A percentile compares a stretch with the other conserved stretches of the same genome.
Evolutionary conservation across 2,113 vertebrate genomes (phyloP).

Genomic region (Sardina pilchardus): DNA sequence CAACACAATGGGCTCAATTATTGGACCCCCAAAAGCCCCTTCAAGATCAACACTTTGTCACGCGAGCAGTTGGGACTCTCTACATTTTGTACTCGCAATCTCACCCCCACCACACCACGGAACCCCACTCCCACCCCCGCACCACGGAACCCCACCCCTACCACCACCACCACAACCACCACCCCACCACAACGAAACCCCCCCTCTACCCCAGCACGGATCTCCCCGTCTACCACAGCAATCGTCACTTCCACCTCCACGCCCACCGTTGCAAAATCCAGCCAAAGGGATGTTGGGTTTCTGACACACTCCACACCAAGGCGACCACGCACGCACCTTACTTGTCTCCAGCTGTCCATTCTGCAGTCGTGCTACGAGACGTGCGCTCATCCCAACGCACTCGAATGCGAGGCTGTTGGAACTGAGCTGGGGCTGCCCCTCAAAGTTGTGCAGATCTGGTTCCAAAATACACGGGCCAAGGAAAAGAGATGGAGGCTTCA

Average conservation of each 20-base stretch:
- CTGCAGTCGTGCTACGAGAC: slow-evolving; percentile 88
- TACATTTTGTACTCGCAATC: slow-evolving; percentile 18
- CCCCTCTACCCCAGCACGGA: not conserved
- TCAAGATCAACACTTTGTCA: slow-evolving; percentile 76
- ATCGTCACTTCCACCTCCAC: slow-evolving; percentile 38
- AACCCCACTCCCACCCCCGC: not conserved
- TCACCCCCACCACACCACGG: not conserved
- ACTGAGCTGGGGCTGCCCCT: slow-evolving; percentile 84
- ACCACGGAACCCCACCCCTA: not conserved
- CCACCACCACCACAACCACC: no score
- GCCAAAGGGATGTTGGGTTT: slow-evolving; percentile 66
- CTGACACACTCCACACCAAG: slow-evolving; percentile 73
- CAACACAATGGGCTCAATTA: slow-evolving; percentile 75
- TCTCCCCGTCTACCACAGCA: slow-evolving; percentile 35
- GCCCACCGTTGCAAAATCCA: slow-evolving; percentile 55
- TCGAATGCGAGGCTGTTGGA: slow-evolving; percentile 85
- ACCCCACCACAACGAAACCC: not conserved
- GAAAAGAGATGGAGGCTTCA: slow-evolving; percentile 89
- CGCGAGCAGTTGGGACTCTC: slow-evolving; percentile 73
- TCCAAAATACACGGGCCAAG: slow-evolving; percentile 91
- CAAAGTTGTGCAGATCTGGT: slow-evolving; percentile 92
- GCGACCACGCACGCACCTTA: slow-evolving; percentile 86
- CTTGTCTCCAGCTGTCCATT: slow-evolving; percentile 84
- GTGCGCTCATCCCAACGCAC: slow-evolving; percentile 87
- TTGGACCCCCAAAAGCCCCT: slow-evolving; percentile 71